Evolutionary conservation across 1,140 invertebrate species (phyloP), one percentile per base, ranked within the genome.

Genomic region (Sitophilus oryzae): DNA sequence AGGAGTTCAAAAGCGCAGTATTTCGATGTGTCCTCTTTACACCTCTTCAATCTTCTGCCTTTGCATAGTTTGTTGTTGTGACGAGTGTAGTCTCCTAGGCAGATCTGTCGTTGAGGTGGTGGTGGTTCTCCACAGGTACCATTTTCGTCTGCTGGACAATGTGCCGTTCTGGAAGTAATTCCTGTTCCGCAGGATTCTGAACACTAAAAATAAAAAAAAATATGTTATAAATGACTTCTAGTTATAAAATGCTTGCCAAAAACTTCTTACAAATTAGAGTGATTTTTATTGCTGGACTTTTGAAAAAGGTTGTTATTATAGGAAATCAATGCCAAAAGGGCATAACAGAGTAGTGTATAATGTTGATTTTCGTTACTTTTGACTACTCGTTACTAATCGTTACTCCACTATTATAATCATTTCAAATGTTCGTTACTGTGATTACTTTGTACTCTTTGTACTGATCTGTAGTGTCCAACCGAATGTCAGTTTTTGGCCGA

Each of bases 171-270:
- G 1, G 74, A 74, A 34, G 86, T 82, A 1, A 81, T 63, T 0
- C 89, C 89, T 46, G 75, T 73, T 0, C 88, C 88, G 73, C 90
- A 92, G 5, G 78, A 80, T 30, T 77, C 72, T 0, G 88, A 90
- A 73, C 89, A 93, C 89, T 92, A 66, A 2, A 73, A 58, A 64
- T 11, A 38, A 35, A 40, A n/a, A n/a, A n/a, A n/a, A n/a, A n/a
- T n/a, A 15, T 52, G 16, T 34, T 25, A 14, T 35, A 8, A 11
- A 25, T 14, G 14, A 48, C 15, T 35, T 46, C 30, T 46, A 6
- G 14, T 23, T n/a, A 46, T 6, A 22, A 9, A 14, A n/a, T 22
- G 14, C 6, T 15, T 37, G n/a, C 11, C 3, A 3, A 14, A 22
- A 23, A 46, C 2, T 22, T n/a, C n/a, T 23, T n/a, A 23, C 22